Evolutionary conservation across 2,113 vertebrate species (phyloP), one percentile per base, ranked within the genome.

Genomic region (Lucifuga dentata): DNA sequence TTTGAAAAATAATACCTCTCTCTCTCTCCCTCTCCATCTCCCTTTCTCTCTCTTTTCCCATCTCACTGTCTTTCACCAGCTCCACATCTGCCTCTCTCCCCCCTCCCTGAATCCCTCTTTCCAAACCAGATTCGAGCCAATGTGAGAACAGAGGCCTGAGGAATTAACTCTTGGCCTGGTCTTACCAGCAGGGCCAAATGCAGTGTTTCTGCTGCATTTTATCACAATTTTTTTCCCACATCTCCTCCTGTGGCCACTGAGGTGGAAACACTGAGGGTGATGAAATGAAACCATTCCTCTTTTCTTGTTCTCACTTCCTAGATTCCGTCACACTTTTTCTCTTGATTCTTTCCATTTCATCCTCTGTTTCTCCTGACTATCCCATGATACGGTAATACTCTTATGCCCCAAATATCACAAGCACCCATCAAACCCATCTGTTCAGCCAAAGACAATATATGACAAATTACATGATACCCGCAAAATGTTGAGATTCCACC

Each of bases 191-290:
- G 86, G 76, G 86, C 79, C 86, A 77, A 81, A 68, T 79, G 70
- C 76, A 89, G 60, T 51, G n/a, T 89, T 91, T 90, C 76, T 89
- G 83, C 79, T 67, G 76, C 68, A 80, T 85, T 90, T 73, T 51
- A 38, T 26, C 32, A 24, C 49, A 44, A 50, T 68, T 48, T 50
- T n/a, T 52, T 32, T 38, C 19, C 56, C 36, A 84, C 86, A 84
- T 76, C 85, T 86, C 81, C 84, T 68, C 91, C 76, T 62, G 76
- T 77, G 69, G 69, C 81, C 87, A 83, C 81, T 86, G 88, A 93
- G 90, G 85, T 92, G 85, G 75, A 91, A 90, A 91, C 80, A 80
- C 85, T 80, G 66, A 80, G 39, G 80, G 80, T 88, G 84, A 86
- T 87, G 71, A 80, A 89, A 92, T 84, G 55, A 65, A 89, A 80